Percentiles rank a stretch among this genome's conserved stretches.
Evolutionary conservation across 2,888 invertebrate genomes (phyloP).

Genomic region (Cancer borealis): DNA sequence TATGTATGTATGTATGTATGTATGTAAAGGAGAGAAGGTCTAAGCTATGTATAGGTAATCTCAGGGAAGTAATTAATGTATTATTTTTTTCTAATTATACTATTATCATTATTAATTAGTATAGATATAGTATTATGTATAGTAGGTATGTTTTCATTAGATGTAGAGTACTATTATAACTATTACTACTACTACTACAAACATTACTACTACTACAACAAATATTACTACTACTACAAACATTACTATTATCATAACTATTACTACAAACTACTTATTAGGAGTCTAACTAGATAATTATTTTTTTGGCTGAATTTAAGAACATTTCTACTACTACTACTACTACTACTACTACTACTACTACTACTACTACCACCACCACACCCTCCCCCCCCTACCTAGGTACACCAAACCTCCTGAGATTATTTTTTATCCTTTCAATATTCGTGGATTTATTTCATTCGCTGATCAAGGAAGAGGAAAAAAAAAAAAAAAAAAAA

Average conservation of each 20-base stretch:
- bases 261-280: background rate
- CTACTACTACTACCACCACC: background rate
- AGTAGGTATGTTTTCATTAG: background rate
- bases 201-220: background rate
- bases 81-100: too few species aligned
- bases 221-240: background rate
- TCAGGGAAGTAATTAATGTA: background rate
- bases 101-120: background rate
- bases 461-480: too few species aligned
- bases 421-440: background rate
- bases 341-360: background rate
- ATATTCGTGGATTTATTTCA: too few species aligned
- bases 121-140: background rate
- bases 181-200: too few species aligned
- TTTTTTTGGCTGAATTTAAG: too few species aligned
- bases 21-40: background rate
- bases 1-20: background rate
- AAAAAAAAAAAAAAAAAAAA: background rate
- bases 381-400: background rate
- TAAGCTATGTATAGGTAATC: background rate
- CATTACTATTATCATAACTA: background rate
- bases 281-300: background rate
- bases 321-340: background rate
- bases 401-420: constrained; percentile 12
- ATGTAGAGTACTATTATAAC: background rate